phyloP scores from a whole-genome alignment of 2,113 vertebrate species.

The Galemys pyrenaicus region DNA sequence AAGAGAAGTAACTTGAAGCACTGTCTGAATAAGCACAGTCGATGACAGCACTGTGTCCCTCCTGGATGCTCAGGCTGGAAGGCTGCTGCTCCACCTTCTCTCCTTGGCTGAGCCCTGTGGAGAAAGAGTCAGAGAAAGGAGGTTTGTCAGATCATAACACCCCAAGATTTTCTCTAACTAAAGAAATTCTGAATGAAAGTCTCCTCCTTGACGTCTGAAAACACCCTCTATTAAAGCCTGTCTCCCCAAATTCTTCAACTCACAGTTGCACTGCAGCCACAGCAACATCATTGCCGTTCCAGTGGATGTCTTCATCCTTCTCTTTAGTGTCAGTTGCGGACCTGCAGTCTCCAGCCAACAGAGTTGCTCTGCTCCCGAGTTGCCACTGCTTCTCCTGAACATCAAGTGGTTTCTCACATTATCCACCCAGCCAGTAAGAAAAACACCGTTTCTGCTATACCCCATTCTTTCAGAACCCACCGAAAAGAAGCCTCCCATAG shows the following conservation, averaged over 20 bases:
- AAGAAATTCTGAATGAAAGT: background rate
- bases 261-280: conserved; percentile 19
- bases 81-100: background rate
- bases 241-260: background rate
- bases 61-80: background rate
- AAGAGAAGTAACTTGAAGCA: fast-evolving
- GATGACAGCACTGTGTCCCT: background rate
- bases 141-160: background rate
- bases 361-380: background rate
- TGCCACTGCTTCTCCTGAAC: background rate
- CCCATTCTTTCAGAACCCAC: background rate
- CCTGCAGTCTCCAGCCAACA: background rate
- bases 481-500: background rate
- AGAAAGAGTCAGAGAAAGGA: background rate
- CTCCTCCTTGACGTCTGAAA: background rate
- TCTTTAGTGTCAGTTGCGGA: background rate
- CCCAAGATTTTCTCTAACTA: background rate
- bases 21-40: conserved; percentile 3
- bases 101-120: background rate
- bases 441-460: background rate
- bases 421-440: background rate
- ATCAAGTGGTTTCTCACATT: background rate
- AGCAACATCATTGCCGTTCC: background rate
- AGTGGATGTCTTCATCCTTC: background rate
- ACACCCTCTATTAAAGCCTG: fast-evolving